Conservation (phyloP, 1,140 invertebrate species). For the Medauroidea extradentata region DNA sequence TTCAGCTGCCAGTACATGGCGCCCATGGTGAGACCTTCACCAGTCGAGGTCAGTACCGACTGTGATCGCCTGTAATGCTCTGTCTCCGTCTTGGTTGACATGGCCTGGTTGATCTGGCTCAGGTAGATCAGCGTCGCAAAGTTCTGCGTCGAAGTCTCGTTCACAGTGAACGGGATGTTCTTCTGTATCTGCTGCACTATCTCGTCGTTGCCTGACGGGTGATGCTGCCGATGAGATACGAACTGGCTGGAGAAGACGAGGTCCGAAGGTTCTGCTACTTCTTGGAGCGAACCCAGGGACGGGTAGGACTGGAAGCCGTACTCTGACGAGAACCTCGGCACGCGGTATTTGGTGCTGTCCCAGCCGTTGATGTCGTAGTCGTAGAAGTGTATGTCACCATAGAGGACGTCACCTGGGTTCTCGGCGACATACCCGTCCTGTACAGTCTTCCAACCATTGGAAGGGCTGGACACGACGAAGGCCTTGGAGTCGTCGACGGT, state of each 20-base stretch:
- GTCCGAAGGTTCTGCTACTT: constrained; percentile 51
- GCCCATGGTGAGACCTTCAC: constrained; percentile 52
- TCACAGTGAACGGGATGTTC: constrained; percentile 55
- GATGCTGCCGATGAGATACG: constrained; percentile 77
- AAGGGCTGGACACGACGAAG: constrained; percentile 86
- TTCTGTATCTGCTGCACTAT: constrained; percentile 54
- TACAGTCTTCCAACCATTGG: constrained; percentile 77
- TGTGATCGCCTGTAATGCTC: constrained; percentile 54
- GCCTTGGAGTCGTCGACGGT: constrained; percentile 57
- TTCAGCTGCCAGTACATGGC: constrained; percentile 70
- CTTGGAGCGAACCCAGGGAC: constrained; percentile 57
- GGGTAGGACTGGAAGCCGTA: constrained; percentile 93
- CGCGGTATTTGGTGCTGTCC: constrained; percentile 69
- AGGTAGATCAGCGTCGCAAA: constrained; percentile 42
- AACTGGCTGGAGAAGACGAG: constrained; percentile 56
- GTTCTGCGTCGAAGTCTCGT: constrained; percentile 35
- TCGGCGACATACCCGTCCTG: constrained; percentile 64
- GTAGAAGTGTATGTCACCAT: constrained; percentile 94
- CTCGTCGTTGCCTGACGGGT: constrained; percentile 60
- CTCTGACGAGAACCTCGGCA: constrained; percentile 86
- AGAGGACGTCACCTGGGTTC: constrained; percentile 72
- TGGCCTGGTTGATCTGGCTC: constrained; percentile 54
- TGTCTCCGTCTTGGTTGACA: constrained; percentile 51
- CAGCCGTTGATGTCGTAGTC: constrained; percentile 81
- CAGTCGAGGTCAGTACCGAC: constrained; percentile 28